Percentiles rank a stretch among this genome's conserved stretches.
These are phyloP conservation scores for Sinohyriopsis cumingii DNA, from an alignment of 2,888 invertebrate genomes.

Conservation along the genomic window DNA sequence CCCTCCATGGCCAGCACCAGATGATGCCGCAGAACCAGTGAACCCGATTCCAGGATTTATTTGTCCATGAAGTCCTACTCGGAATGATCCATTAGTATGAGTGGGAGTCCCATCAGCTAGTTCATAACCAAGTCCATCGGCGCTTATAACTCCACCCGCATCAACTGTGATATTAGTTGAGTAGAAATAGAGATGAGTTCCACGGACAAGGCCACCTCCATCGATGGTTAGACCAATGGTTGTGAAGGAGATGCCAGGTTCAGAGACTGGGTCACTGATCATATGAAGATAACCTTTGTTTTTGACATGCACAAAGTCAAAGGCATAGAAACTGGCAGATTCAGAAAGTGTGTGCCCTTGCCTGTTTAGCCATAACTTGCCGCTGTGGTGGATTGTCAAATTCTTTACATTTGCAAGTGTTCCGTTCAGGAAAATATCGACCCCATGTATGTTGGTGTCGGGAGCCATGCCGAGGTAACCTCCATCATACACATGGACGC, in stretches of 20 bases:
- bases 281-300: slow-evolving; percentile 53
- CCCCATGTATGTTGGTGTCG: slow-evolving; percentile 51
- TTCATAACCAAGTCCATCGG: slow-evolving; percentile 53
- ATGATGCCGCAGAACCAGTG: slow-evolving; percentile 27
- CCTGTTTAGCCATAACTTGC: slow-evolving; percentile 49
- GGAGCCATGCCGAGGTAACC: slow-evolving; percentile 56
- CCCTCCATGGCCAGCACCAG: slow-evolving; percentile 59
- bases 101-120: slow-evolving; percentile 32
- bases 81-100: neutral
- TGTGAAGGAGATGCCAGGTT: slow-evolving; percentile 44
- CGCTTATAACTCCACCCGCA: slow-evolving; percentile 46
- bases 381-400: slow-evolving; percentile 55
- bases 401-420: slow-evolving; percentile 51
- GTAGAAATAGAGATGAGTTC: slow-evolving; percentile 49
- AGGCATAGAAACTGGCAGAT: slow-evolving; percentile 45
- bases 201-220: slow-evolving; percentile 54
- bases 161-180: slow-evolving; percentile 55
- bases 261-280: slow-evolving; percentile 52
- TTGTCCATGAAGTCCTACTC: slow-evolving; percentile 7
- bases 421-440: slow-evolving; percentile 55
- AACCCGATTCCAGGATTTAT: slow-evolving; percentile 55
- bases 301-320: slow-evolving; percentile 55
- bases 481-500: slow-evolving; percentile 52
- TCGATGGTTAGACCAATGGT: slow-evolving; percentile 50
- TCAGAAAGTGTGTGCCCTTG: slow-evolving; percentile 43